Percentiles rank a stretch among this genome's conserved stretches.
These are phyloP conservation scores for Lucifuga dentata DNA, from an alignment of 2,113 vertebrate species.

Conservation along the genomic window DNA sequence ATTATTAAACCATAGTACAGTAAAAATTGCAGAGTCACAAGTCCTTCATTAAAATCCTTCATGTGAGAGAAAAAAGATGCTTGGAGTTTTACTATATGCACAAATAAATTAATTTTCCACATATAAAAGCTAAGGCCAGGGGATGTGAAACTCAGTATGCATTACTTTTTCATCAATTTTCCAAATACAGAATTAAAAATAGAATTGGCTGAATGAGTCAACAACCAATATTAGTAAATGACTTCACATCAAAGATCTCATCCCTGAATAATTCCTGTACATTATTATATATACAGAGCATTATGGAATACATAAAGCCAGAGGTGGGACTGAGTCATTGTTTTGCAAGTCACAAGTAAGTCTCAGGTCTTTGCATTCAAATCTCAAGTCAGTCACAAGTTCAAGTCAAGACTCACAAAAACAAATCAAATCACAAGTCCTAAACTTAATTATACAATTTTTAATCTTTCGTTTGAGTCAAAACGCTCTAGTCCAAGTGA, in stretches of 20 bases:
- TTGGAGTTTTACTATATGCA: conserved; percentile 19
- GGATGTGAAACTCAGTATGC: background rate
- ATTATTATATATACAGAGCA: conserved; percentile 25
- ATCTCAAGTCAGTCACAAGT: too few relatives aligned
- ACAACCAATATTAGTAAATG: conserved; percentile 10
- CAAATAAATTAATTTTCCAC: conserved; percentile 33
- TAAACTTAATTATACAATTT: too few relatives aligned
- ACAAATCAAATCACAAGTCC: too few relatives aligned
- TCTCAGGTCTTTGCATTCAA: too few relatives aligned
- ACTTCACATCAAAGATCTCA: conserved; percentile 10
- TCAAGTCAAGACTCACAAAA: too few relatives aligned
- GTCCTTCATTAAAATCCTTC: background rate
- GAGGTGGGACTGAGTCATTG: too few relatives aligned
- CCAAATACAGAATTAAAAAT: background rate
- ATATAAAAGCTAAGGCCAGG: background rate
- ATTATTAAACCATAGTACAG: background rate
- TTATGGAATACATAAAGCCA: conserved; percentile 14
- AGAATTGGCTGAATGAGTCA: background rate
- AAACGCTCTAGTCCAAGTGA: too few relatives aligned
- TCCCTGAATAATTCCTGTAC: conserved; percentile 3
- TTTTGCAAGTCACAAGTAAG: too few relatives aligned
- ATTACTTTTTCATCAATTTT: background rate
- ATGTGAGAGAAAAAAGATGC: background rate
- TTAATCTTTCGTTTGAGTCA: too few relatives aligned
- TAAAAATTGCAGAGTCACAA: background rate